Conservation (phyloP, 2,797 vertebrate genomes). For the Cyprinodon diabolis region DNA sequence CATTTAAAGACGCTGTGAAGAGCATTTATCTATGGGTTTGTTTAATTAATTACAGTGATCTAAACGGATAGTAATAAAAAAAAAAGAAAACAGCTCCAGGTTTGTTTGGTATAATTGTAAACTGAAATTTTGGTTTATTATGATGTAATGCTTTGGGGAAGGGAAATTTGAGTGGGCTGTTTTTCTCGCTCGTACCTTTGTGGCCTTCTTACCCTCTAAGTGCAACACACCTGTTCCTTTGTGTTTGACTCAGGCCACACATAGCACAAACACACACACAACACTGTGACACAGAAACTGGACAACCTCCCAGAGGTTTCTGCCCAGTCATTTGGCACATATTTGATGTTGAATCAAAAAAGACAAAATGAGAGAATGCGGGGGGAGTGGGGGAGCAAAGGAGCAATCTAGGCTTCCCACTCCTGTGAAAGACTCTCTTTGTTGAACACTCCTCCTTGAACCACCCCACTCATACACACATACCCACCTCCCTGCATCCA, state of each 20-base stretch:
- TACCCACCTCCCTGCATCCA: constrained; percentile 29
- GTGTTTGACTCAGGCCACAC: constrained; percentile 45
- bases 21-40: too few species aligned
- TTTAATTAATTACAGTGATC: too few species aligned
- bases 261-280: constrained; percentile 16
- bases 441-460: constrained; percentile 68
- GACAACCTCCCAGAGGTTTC: constrained; percentile 57
- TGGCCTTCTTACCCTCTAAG: constrained; percentile 40
- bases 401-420: constrained; percentile 70
- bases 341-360: constrained; percentile 74
- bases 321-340: constrained; percentile 73
- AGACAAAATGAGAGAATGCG: constrained; percentile 62
- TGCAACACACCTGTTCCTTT: constrained; percentile 72
- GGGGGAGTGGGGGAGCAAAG: constrained; percentile 40
- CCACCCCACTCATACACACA: background rate
- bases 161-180: background rate
- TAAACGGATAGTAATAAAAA: too few species aligned
- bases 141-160: background rate
- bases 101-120: background rate
- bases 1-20: too few species aligned
- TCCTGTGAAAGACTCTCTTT: constrained; percentile 77
- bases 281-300: constrained; percentile 6
- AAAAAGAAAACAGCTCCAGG: background rate
- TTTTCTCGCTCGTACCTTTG: background rate
- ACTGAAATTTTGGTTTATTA: background rate